Evolutionary conservation across 2,888 invertebrate genomes (phyloP), one percentile per base, ranked within the genome.

Genomic region (Leptinotarsa haldemani): DNA sequence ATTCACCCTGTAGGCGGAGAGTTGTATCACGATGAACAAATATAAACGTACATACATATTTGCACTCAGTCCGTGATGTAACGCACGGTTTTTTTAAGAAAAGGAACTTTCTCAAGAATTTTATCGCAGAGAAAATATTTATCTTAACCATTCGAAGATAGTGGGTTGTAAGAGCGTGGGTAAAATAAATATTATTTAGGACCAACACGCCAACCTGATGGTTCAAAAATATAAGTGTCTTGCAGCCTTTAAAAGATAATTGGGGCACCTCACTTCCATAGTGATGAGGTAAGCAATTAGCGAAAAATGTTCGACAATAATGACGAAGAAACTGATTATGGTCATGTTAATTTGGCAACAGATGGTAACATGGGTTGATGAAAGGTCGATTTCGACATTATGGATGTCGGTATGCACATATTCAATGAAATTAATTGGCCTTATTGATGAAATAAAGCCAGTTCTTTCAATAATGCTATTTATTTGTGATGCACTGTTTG

Each of bases 111-210:
- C 61, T 67, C 72, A 68, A 74, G 79, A 80, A 80, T 80, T 78
- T 83, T 83, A 83, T 83, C 83, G 78, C 77, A 78, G 77, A 77
- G 78, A 80, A 82, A 83, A 83, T 83, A 82, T 82, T 82, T 83
- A 79, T 77, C 77, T 78, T 80, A 70, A 76, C 76, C 78, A 78
- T 78, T 75, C 30, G 67, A 70, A 76, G 75, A 78, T 78, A 78
- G 82, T 80, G 80, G 80, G 82, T 75, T 71, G 80, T 71, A 75
- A 77, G 74, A 75, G 82, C 83, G 82, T 83, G 83, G 82, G 83
- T 82, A 83, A 83, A 80, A 82, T 80, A 83, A 83, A 83, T 82
- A 83, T 82, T 81, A 77, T 80, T 78, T 76, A 78, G 79, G 80
- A 67, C 75, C 69, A 73, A 73, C 69, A 78, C 78, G 79, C 78